phyloP scores from a whole-genome alignment of 2,113 vertebrate species.

The Oreochromis niloticus region DNA sequence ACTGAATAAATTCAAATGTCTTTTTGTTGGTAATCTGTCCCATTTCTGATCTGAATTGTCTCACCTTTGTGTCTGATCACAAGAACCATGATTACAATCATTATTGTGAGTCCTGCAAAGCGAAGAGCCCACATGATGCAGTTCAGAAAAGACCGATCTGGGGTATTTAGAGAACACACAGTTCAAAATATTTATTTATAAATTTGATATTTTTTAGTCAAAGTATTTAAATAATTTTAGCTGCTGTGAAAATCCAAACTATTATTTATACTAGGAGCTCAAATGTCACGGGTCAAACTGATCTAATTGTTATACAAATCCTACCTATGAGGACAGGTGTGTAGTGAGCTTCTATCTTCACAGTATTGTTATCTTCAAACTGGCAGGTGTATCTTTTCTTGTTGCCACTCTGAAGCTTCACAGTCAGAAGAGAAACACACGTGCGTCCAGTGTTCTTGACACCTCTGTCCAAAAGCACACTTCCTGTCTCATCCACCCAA shows the following conservation, averaged over 20 bases:
- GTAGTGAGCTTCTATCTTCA: neutral
- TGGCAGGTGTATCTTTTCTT: neutral
- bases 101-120: neutral
- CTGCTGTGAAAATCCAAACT: rapidly evolving
- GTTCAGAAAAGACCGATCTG: rapidly evolving
- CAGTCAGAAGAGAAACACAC: neutral
- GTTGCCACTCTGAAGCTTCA: neutral
- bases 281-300: neutral
- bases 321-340: neutral
- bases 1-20: neutral
- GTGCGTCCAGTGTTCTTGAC: rapidly evolving
- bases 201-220: rapidly evolving
- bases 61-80: neutral
- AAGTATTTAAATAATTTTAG: neutral
- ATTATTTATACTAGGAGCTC: rapidly evolving
- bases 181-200: rapidly evolving
- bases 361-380: neutral
- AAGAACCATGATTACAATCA: neutral
- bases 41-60: neutral
- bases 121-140: neutral
- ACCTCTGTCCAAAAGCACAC: neutral
- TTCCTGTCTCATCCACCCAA: conserved; percentile 6
- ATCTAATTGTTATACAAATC: neutral
- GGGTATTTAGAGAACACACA: neutral
- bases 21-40: neutral